A percentile compares a stretch with the other conserved stretches of the same genome.
Conservation (phyloP, 92 coral and sea anemone genomes). For the Paramuricea clavata region DNA sequence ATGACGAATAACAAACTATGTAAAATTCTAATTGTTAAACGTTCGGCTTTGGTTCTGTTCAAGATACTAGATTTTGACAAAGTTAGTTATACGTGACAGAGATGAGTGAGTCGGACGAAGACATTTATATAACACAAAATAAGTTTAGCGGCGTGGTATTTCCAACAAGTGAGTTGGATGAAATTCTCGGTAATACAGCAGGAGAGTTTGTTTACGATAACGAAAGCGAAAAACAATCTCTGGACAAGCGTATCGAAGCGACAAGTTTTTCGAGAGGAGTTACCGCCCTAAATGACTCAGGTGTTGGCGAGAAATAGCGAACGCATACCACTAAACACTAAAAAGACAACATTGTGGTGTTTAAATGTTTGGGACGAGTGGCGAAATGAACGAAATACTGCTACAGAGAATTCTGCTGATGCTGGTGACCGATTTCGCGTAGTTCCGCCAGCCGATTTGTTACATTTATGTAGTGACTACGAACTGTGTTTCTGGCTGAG, state of each 20-base stretch:
- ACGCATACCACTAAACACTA: slow-evolving; percentile 45
- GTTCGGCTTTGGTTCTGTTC: neutral
- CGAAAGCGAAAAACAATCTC: slow-evolving; percentile 21
- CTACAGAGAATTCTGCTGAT: slow-evolving; percentile 22
- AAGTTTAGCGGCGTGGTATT: slow-evolving; percentile 6
- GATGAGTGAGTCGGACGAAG: slow-evolving; percentile 33
- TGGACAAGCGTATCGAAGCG: neutral
- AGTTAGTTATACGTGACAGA: neutral
- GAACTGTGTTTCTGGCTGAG: slow-evolving; percentile 40
- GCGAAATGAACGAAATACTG: slow-evolving; percentile 25
- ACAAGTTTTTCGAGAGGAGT: slow-evolving; percentile 23
- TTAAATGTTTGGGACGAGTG: slow-evolving; percentile 40
- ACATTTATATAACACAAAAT: neutral
- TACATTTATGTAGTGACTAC: slow-evolving; percentile 15
- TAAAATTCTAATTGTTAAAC: neutral
- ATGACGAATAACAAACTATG: no score
- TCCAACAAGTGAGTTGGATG: slow-evolving; percentile 11
- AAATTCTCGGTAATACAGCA: neutral
- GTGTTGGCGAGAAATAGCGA: slow-evolving; percentile 27
- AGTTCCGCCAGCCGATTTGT: slow-evolving; percentile 20
- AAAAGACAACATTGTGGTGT: slow-evolving; percentile 42
- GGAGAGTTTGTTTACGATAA: slow-evolving; percentile 15
- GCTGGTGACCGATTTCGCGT: slow-evolving; percentile 9
- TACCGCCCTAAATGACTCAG: slow-evolving; percentile 16
- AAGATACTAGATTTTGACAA: neutral